phyloP scores from a whole-genome alignment of 2,888 invertebrate genomes.

The Liopterus haemorrhoidalis region DNA sequence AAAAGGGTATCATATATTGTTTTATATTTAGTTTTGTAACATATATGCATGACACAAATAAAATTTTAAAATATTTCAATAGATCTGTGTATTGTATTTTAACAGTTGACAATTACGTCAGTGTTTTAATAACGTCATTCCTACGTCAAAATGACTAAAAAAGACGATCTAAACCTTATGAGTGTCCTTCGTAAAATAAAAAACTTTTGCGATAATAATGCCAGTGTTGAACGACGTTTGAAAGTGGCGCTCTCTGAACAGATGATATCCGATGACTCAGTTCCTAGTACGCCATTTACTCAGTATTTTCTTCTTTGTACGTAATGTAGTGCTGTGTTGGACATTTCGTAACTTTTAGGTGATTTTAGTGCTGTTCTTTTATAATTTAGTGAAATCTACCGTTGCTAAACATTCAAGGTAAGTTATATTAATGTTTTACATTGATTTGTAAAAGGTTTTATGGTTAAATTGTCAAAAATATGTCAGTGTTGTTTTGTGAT shows the following conservation, averaged over 20 bases:
- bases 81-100: too few species aligned
- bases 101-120: too few species aligned
- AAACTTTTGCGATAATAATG: too few species aligned
- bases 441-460: conserved; percentile 11
- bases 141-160: too few species aligned
- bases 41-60: too few species aligned
- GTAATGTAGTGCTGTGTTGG: conserved; percentile 20
- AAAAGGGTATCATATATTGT: too few species aligned
- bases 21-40: too few species aligned
- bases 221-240: too few species aligned
- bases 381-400: conserved; percentile 18
- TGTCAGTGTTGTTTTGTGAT: conserved; percentile 21
- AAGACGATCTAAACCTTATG: too few species aligned
- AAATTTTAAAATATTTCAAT: too few species aligned
- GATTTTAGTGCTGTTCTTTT: conserved; percentile 16
- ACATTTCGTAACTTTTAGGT: conserved; percentile 22
- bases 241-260: conserved; percentile 16
- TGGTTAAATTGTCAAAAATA: conserved; percentile 12
- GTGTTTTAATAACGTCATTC: too few species aligned
- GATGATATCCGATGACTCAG: conserved; percentile 24
- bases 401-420: conserved; percentile 22
- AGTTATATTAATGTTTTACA: conserved; percentile 10
- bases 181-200: too few species aligned
- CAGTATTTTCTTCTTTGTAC: conserved; percentile 20
- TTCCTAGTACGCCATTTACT: conserved; percentile 21